Evolutionary conservation across 2,888 invertebrate species (phyloP), one percentile per base, ranked within the genome.

Genomic region (Leptodirus hochenwartii): DNA sequence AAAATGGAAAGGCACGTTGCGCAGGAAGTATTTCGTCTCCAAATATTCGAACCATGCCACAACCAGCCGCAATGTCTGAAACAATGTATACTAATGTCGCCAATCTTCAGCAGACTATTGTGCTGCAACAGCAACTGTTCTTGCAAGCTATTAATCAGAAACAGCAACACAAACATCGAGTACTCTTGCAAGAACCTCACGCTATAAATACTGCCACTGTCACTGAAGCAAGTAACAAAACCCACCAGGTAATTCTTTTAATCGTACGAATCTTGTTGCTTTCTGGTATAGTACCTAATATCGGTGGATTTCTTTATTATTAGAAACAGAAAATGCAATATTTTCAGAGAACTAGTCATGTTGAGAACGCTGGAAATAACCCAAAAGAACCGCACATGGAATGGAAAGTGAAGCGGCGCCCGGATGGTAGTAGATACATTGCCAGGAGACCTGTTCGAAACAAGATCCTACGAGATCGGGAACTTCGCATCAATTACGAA

Each of bases 391-490:
- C 58, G 2, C 57, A 59, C 25, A 68, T 68, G 69, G 68, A 68
- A 36, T 78, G 77, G 76, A 77, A 79, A 43, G 77, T 80, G 5
- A 81, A 81, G 47, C 59, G 73, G 15, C 58, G 79, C 17, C 68
- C 76, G 3, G 80, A 80, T 44, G 80, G 80, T 4, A 69, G 73
- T 0, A 61, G 79, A 25, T 81, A 81, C 47, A 76, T 81, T 38
- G 74, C 79, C 0, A 59, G 75, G 24, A 54, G 78, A 17, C 77
- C 78, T 1, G 65, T 74, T 1, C 59, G 75, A 26, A 74, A 64
- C 48, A 61, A 69, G 32, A 55, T 76, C 13, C 53, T 76, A 27
- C 66, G 70, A 40, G 74, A 76, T 41, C 54, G 77, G 24, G 75
- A 73, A 3, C 57, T 69, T 33, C 66, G 68, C 43, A 61, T 77